Evolutionary conservation across 1,140 invertebrate species (phyloP).

Genomic region (Batillaria attramentaria): DNA sequence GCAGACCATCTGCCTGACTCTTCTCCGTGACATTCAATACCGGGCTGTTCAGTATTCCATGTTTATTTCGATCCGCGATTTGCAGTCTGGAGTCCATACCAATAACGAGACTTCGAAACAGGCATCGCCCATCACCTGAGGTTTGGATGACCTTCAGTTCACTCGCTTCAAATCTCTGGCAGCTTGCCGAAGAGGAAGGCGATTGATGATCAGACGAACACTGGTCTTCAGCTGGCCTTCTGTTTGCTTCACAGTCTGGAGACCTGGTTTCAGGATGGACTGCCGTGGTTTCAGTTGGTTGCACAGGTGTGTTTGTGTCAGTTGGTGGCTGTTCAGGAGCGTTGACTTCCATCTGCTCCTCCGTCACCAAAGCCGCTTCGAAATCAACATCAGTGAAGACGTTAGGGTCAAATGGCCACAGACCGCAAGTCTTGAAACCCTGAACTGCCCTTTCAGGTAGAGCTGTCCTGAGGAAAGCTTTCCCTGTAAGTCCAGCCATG

Average conservation of each 20-base stretch:
- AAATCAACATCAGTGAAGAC: constrained; percentile 53
- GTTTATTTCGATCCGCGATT: neutral
- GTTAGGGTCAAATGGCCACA: constrained; percentile 45
- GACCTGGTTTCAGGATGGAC: neutral
- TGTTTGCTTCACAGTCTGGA: neutral
- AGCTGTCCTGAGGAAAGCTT: constrained; percentile 40
- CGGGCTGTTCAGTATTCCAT: constrained; percentile 1
- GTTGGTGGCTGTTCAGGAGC: no score
- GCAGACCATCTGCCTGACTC: no score
- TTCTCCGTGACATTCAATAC: no score
- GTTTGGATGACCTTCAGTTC: neutral
- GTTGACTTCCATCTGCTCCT: no score
- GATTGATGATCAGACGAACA: neutral
- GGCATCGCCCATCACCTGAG: constrained; percentile 14
- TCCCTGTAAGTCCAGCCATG: constrained; percentile 49
- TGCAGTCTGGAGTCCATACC: neutral
- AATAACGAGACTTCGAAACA: constrained; percentile 23
- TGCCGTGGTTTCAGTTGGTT: neutral
- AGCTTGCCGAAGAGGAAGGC: neutral
- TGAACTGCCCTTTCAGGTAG: constrained; percentile 50
- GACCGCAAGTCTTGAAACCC: constrained; percentile 52
- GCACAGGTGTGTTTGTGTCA: no score
- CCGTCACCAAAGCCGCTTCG: neutral
- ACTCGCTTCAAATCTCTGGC: neutral
- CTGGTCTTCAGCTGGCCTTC: neutral